Percentiles rank a stretch among this genome's conserved stretches.
Evolutionary conservation across 2,797 vertebrate species (phyloP).

Genomic region (Ambastaia sidthimunki): DNA sequence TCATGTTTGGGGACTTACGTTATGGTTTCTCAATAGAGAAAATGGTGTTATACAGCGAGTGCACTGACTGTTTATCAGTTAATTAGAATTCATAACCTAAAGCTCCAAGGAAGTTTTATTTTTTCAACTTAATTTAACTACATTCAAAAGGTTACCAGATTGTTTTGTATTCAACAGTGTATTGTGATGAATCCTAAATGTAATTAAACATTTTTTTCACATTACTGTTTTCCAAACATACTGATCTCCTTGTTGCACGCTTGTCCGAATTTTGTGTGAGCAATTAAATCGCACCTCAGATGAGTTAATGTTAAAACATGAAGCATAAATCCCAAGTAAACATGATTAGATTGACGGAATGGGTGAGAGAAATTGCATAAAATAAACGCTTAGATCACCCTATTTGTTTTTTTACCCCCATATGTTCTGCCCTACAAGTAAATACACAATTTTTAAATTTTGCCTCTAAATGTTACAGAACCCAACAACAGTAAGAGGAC

Average conservation of each 20-base stretch:
- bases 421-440: not conserved
- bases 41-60: not conserved
- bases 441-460: not conserved
- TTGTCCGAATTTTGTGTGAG: too few species aligned
- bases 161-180: slow-evolving; percentile 4
- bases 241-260: not conserved
- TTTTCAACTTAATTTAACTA: not conserved
- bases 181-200: not conserved
- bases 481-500: not conserved
- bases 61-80: slow-evolving; percentile 17
- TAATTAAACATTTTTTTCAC: not conserved
- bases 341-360: slow-evolving; percentile 7
- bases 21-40: slow-evolving; percentile 18
- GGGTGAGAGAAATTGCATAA: not conserved
- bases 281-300: slow-evolving; percentile 17
- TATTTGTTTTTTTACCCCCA: not conserved
- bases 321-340: not conserved
- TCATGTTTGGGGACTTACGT: not conserved
- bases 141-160: not conserved
- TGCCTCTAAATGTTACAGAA: not conserved
- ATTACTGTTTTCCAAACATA: not conserved
- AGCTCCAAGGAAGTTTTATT: slow-evolving; percentile 12
- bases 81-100: slow-evolving; percentile 5
- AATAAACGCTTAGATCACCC: not conserved
- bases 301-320: not conserved